Evolutionary conservation across 2,888 invertebrate species (phyloP).

Genomic region (Pyrrhosoma nymphula): DNA sequence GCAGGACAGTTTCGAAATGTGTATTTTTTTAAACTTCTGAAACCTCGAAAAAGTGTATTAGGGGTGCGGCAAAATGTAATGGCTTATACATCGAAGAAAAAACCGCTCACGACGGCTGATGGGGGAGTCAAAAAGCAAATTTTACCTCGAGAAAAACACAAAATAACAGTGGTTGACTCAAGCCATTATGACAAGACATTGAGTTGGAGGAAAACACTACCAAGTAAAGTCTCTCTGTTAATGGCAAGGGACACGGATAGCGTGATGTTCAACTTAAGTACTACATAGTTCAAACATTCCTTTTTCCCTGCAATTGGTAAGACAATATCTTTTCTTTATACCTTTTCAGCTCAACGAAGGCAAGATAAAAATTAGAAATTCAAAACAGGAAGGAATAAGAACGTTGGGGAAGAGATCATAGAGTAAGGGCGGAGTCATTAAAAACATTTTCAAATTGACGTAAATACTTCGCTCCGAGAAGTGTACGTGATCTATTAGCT

Average conservation of each 20-base stretch:
- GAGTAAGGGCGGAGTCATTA: too few species aligned
- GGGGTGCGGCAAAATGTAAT: background rate
- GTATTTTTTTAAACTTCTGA: too few species aligned
- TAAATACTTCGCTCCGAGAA: too few species aligned
- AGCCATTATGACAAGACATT: background rate
- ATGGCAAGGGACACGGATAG: background rate
- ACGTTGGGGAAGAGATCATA: too few species aligned
- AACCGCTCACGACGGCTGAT: background rate
- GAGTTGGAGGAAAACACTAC: background rate
- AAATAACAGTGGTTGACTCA: background rate
- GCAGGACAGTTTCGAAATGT: too few species aligned
- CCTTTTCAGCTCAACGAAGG: background rate
- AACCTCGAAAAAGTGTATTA: too few species aligned
- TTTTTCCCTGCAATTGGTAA: background rate
- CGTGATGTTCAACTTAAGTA: background rate
- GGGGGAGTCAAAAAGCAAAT: background rate
- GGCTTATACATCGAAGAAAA: background rate
- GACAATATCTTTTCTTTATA: background rate
- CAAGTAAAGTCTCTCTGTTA: background rate
- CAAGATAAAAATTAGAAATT: background rate
- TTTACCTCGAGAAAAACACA: background rate
- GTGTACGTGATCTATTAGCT: too few species aligned
- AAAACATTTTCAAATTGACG: too few species aligned
- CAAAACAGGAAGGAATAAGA: background rate
- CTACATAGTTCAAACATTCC: background rate